phyloP scores from a whole-genome alignment of 2,888 invertebrate species.

The Clivina fossor region DNA sequence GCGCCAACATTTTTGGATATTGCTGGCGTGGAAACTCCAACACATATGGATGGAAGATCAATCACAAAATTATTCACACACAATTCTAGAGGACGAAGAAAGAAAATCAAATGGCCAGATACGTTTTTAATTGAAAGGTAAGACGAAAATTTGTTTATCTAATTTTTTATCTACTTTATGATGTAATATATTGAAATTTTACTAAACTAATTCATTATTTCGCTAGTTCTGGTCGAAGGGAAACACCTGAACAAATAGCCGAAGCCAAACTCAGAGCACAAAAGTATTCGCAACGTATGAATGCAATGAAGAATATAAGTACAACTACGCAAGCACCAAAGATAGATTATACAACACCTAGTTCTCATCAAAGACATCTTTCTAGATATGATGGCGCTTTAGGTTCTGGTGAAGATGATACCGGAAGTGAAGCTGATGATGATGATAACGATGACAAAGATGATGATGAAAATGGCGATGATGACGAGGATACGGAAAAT shows the following conservation, averaged over 20 bases:
- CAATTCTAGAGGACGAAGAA: slow-evolving; percentile 58
- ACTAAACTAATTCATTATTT: too few species aligned
- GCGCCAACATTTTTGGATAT: slow-evolving; percentile 97
- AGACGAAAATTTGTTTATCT: slow-evolving; percentile 15
- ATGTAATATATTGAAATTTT: slow-evolving; percentile 19
- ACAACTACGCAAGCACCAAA: slow-evolving; percentile 22
- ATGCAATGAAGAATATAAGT: slow-evolving; percentile 16
- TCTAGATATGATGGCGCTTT: slow-evolving; percentile 25
- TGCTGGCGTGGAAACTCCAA: slow-evolving; percentile 85
- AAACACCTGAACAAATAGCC: slow-evolving; percentile 67
- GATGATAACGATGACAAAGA: slow-evolving; percentile 42
- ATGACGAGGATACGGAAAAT: slow-evolving; percentile 41
- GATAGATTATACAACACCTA: background rate
- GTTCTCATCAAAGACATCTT: slow-evolving; percentile 5
- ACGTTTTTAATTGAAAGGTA: slow-evolving; percentile 88
- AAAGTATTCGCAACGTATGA: slow-evolving; percentile 27
- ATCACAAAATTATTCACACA: slow-evolving; percentile 74
- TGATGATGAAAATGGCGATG: slow-evolving; percentile 39
- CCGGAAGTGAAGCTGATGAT: slow-evolving; percentile 43
- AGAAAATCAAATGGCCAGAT: slow-evolving; percentile 82
- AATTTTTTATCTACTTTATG: too few species aligned
- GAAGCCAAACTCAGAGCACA: slow-evolving; percentile 52
- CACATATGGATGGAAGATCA: slow-evolving; percentile 94
- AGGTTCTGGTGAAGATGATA: slow-evolving; percentile 41
- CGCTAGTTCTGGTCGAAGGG: slow-evolving; percentile 75